Percentiles rank a stretch among this genome's conserved stretches.
Evolutionary conservation across 2,888 invertebrate genomes (phyloP).

Genomic region (Chymomyza fuscimana): DNA sequence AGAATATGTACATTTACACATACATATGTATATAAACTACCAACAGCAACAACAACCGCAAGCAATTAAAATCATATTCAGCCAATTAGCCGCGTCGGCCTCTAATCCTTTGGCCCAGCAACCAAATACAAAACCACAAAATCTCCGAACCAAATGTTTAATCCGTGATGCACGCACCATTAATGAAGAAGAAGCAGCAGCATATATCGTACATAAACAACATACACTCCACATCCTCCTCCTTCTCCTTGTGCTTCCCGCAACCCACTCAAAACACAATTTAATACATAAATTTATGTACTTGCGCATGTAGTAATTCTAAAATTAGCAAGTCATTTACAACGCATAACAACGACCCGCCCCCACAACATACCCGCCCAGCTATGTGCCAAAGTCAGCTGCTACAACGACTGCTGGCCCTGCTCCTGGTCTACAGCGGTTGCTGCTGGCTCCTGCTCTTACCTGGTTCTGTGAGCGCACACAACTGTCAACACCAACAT

Average conservation of each 20-base stretch:
- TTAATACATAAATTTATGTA: not conserved
- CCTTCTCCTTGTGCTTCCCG: no score
- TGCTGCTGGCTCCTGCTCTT: constrained; percentile 34
- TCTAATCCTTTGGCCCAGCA: not conserved
- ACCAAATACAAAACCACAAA: not conserved
- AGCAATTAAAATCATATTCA: constrained; percentile 13
- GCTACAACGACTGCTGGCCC: not conserved
- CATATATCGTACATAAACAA: not conserved
- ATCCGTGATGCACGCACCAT: not conserved
- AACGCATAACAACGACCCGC: constrained; percentile 5
- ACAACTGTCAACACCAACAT: constrained; percentile 84
- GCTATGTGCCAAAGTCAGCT: constrained; percentile 13
- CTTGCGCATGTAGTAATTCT: constrained; percentile 25
- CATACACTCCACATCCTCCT: not conserved
- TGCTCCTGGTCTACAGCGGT: constrained; percentile 3
- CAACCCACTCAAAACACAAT: not conserved
- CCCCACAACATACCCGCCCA: constrained; percentile 3
- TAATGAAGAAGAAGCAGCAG: not conserved
- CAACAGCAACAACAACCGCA: not conserved
- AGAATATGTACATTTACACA: no score
- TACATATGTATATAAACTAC: no score
- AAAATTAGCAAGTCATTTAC: constrained; percentile 31
- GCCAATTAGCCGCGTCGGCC: not conserved
- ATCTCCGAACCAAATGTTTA: not conserved
- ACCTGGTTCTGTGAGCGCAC: constrained; percentile 41